Conservation (phyloP, 2,113 vertebrate genomes). For the Tragulus kanchil region DNA sequence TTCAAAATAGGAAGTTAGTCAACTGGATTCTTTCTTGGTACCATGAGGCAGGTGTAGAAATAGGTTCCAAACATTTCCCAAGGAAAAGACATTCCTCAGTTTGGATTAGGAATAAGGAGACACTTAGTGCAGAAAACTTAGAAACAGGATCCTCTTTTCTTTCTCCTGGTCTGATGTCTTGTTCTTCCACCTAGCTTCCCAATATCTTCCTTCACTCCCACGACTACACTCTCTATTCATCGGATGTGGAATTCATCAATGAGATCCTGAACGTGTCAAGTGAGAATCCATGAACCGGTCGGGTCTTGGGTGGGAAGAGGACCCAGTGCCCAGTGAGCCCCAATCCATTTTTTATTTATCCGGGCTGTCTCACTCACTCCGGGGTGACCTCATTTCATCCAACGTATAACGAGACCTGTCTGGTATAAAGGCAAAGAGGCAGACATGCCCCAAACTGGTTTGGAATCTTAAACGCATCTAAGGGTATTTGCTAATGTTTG, state of each 20-base stretch:
- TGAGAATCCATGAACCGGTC: slow-evolving; percentile 71
- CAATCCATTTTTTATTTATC: no score
- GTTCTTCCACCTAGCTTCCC: slow-evolving; percentile 90
- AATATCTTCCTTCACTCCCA: slow-evolving; percentile 90
- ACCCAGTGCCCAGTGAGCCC: no score
- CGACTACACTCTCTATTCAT: slow-evolving; percentile 91
- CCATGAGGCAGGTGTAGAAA: not conserved
- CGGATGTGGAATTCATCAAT: slow-evolving; percentile 93
- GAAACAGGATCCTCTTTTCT: not conserved
- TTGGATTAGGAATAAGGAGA: not conserved
- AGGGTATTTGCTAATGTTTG: not conserved
- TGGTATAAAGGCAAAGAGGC: not conserved
- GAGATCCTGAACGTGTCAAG: slow-evolving; percentile 90
- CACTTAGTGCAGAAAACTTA: slow-evolving; percentile 17
- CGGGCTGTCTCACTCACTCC: not conserved
- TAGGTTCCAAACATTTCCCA: not conserved
- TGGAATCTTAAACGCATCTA: slow-evolving; percentile 2
- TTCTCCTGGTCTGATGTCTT: not conserved
- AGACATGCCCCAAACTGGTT: not conserved
- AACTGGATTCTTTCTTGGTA: not conserved
- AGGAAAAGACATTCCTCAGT: not conserved
- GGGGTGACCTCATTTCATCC: not conserved
- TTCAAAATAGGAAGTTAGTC: not conserved
- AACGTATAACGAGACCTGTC: not conserved
- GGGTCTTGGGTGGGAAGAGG: not conserved